These are phyloP conservation scores for Zoanthus sociatus DNA, from an alignment of 92 coral and sea anemone genomes.

Conservation along the genomic window DNA sequence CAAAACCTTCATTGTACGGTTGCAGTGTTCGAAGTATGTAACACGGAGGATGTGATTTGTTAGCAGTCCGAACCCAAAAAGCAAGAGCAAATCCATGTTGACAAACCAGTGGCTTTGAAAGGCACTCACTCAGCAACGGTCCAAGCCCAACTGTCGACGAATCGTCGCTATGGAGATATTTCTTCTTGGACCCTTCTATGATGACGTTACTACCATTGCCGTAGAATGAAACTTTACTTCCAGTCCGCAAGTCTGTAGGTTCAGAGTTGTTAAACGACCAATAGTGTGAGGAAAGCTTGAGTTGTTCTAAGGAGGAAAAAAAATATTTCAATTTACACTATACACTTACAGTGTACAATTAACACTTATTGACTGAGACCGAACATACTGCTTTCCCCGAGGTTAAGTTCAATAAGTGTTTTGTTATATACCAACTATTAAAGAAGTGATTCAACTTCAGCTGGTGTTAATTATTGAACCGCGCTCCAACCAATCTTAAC, in stretches of 20 bases:
- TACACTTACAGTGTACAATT: background rate
- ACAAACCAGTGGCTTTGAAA: slow-evolving; percentile 27
- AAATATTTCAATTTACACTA: background rate
- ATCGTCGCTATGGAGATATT: slow-evolving; percentile 8
- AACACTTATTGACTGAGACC: background rate
- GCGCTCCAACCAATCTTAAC: too few species aligned
- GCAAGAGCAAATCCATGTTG: slow-evolving; percentile 21
- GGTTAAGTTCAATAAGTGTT: too few species aligned
- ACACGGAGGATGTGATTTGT: background rate
- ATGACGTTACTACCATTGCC: slow-evolving; percentile 30
- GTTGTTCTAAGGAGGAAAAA: background rate
- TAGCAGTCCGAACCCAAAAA: background rate
- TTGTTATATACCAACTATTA: too few species aligned
- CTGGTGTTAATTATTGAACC: too few species aligned
- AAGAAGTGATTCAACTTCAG: background rate
- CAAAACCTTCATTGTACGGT: slow-evolving; percentile 16
- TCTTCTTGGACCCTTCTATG: background rate
- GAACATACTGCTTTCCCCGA: too few species aligned
- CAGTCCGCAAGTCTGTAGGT: background rate
- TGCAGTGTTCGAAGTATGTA: slow-evolving; percentile 1
- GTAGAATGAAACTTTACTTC: slow-evolving; percentile 2
- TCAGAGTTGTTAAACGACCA: slow-evolving; percentile 17
- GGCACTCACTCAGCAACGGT: slow-evolving; percentile 20
- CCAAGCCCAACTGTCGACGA: slow-evolving; percentile 25
- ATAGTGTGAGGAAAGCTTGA: slow-evolving; percentile 13